A percentile compares a stretch with the other conserved stretches of the same genome.
These are phyloP conservation scores for Calameuta idolon DNA, from an alignment of 2,888 invertebrate species.

Conservation along the genomic window DNA sequence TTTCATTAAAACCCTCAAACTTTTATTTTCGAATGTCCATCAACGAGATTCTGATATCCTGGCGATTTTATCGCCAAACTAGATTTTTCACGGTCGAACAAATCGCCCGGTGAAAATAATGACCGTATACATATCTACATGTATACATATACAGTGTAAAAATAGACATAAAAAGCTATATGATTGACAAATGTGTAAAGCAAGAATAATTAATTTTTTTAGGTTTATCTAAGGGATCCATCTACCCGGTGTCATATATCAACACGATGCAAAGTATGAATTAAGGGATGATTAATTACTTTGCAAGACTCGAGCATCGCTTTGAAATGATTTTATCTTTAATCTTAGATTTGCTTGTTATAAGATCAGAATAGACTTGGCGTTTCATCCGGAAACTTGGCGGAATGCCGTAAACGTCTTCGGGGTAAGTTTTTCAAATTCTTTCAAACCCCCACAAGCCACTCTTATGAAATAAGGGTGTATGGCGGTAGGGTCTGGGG, in stretches of 20 bases:
- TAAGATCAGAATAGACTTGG: not conserved
- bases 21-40: not conserved
- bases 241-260: not conserved
- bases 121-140: not conserved
- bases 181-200: not conserved
- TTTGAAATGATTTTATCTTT: not conserved
- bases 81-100: not conserved
- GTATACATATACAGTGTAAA: too few relatives aligned
- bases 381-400: not conserved
- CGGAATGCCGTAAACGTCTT: not conserved
- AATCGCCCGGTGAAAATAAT: not conserved
- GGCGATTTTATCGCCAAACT: not conserved
- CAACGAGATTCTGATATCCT: not conserved
- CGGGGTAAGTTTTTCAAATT: not conserved
- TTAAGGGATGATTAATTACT: not conserved
- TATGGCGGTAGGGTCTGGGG: not conserved
- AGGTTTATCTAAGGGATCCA: not conserved
- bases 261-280: not conserved
- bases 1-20: not conserved
- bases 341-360: not conserved
- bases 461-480: not conserved
- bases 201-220: not conserved
- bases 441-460: not conserved
- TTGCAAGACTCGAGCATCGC: not conserved
- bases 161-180: not conserved